Conservation (phyloP, 2,113 vertebrate species). For the Istiophorus platypterus region DNA sequence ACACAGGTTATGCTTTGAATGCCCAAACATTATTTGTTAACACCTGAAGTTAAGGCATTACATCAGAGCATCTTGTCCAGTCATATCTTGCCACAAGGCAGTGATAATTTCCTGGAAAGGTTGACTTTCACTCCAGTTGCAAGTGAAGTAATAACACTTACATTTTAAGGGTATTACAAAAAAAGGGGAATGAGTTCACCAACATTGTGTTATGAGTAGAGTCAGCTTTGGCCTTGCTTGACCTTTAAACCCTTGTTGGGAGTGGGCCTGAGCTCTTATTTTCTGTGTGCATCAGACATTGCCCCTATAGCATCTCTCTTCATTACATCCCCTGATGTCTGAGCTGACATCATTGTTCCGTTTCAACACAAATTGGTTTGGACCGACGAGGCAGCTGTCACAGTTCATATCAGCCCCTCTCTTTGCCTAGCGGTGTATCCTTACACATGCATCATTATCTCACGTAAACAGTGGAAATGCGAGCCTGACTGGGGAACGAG, state of each 20-base stretch:
- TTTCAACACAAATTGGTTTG: slow-evolving; percentile 70
- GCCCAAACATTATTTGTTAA: not conserved
- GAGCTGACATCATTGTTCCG: slow-evolving; percentile 58
- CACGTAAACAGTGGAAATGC: slow-evolving; percentile 79
- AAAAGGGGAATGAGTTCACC: slow-evolving; percentile 26
- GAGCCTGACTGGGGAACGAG: slow-evolving; percentile 57
- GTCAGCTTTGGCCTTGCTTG: slow-evolving; percentile 30
- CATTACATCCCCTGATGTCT: slow-evolving; percentile 31
- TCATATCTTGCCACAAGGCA: slow-evolving; percentile 20
- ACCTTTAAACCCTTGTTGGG: slow-evolving; percentile 35
- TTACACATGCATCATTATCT: slow-evolving; percentile 79
- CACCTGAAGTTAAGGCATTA: not conserved
- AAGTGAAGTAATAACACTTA: slow-evolving; percentile 32
- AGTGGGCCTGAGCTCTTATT: slow-evolving; percentile 5
- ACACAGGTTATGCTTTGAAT: not conserved
- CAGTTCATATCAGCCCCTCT: slow-evolving; percentile 57
- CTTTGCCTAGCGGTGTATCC: slow-evolving; percentile 70
- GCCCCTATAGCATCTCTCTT: slow-evolving; percentile 30
- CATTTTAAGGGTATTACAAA: slow-evolving; percentile 52
- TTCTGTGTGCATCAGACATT: slow-evolving; percentile 27
- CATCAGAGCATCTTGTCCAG: slow-evolving; percentile 1
- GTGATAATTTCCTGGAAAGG: slow-evolving; percentile 34
- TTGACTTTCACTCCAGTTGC: slow-evolving; percentile 13
- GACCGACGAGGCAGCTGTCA: slow-evolving; percentile 62
- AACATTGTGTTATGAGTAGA: slow-evolving; percentile 5